These are phyloP conservation scores for Bradysia coprophila DNA, from an alignment of 1,140 invertebrate species.

Conservation along the genomic window DNA sequence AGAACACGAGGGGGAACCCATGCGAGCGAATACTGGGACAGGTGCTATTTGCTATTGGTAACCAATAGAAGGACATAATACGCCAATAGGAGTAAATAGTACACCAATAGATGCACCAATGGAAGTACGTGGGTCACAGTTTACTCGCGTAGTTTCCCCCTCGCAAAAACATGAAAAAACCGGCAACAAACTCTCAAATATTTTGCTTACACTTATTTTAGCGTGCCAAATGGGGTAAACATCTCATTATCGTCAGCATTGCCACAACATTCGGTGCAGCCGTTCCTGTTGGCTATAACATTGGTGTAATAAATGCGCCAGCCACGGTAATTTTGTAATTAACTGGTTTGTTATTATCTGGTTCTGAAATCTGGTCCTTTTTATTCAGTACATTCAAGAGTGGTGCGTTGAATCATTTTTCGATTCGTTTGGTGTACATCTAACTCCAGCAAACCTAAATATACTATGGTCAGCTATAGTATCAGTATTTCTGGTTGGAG, in stretches of 20 bases:
- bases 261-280: conserved; percentile 61
- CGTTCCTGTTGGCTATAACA: conserved; percentile 74
- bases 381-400: conserved; percentile 40
- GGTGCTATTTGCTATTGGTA: no score
- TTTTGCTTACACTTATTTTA: no score
- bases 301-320: conserved; percentile 75
- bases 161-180: no score
- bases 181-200: no score
- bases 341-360: conserved; percentile 5
- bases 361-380: conserved; percentile 6
- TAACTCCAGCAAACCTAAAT: conserved; percentile 31
- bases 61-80: no score
- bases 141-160: no score
- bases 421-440: conserved; percentile 28
- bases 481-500: conserved; percentile 61
- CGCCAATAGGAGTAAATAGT: no score
- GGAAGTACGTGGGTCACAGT: no score
- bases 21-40: no score
- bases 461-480: conserved; percentile 63
- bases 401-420: conserved; percentile 52
- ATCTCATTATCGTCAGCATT: conserved; percentile 34
- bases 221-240: no score
- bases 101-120: no score
- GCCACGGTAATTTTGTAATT: conserved; percentile 33
- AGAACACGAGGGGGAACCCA: no score